phyloP scores from a whole-genome alignment of 2,113 vertebrate species.

The Bufo bufo region DNA sequence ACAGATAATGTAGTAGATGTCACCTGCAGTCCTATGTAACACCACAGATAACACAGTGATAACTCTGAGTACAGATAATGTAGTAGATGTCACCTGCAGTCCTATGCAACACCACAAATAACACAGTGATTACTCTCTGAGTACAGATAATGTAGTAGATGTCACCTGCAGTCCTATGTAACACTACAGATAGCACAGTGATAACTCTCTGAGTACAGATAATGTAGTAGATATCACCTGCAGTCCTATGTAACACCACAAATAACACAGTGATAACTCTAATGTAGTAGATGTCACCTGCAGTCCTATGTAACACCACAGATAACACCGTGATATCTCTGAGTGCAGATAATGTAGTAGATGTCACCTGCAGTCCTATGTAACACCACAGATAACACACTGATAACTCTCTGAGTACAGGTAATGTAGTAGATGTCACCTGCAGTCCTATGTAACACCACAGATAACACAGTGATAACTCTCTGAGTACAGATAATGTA shows the following conservation, averaged over 20 bases:
- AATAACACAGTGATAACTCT: too few relatives aligned
- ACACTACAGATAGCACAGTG: not conserved
- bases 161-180: not conserved
- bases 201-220: not conserved
- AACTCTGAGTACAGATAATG: not conserved
- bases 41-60: not conserved
- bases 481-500: too few relatives aligned
- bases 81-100: not conserved
- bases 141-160: not conserved
- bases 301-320: not conserved
- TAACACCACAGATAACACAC: too few relatives aligned
- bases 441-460: too few relatives aligned
- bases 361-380: too few relatives aligned
- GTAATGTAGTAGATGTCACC: not conserved
- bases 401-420: too few relatives aligned
- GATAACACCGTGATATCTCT: too few relatives aligned
- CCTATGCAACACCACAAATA: not conserved
- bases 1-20: slow-evolving; percentile 4
- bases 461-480: too few relatives aligned
- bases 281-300: not conserved
- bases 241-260: not conserved
- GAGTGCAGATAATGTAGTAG: too few relatives aligned
- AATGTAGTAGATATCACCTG: not conserved
- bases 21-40: not conserved
- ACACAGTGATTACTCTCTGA: not conserved